Evolutionary conservation across 2,113 vertebrate species (phyloP).

Genomic region (Xiphophorus maculatus): DNA sequence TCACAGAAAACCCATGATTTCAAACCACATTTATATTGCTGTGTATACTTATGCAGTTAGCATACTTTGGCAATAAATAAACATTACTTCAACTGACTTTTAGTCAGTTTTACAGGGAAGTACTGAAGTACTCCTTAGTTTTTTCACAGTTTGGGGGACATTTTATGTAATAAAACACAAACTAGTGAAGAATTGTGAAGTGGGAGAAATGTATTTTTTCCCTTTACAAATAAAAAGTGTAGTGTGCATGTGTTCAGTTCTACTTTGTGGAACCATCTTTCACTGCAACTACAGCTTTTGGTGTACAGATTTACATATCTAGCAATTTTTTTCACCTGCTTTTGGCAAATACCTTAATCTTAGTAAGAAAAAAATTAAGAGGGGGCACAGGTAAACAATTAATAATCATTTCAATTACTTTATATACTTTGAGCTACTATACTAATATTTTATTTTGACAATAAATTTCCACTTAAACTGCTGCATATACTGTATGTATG

Average conservation of each 20-base stretch:
- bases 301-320: not conserved
- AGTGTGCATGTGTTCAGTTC: too few relatives aligned
- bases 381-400: too few relatives aligned
- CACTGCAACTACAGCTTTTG: too few relatives aligned
- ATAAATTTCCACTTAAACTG: not conserved
- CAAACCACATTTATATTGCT: not conserved
- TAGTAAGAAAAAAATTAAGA: too few relatives aligned
- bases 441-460: too few relatives aligned
- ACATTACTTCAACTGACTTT: not conserved
- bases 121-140: not conserved
- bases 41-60: not conserved
- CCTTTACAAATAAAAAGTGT: not conserved
- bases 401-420: too few relatives aligned
- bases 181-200: not conserved
- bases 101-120: not conserved
- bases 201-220: not conserved
- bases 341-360: too few relatives aligned
- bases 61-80: not conserved
- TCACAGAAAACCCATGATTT: not conserved
- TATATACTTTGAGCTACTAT: too few relatives aligned
- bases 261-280: too few relatives aligned
- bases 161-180: not conserved
- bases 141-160: not conserved
- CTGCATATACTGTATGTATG: constrained; percentile 20
- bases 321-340: too few relatives aligned